A percentile compares a stretch with the other conserved stretches of the same genome.
phyloP scores from a whole-genome alignment of 2,113 vertebrate species.

The Raphicerus campestris region DNA sequence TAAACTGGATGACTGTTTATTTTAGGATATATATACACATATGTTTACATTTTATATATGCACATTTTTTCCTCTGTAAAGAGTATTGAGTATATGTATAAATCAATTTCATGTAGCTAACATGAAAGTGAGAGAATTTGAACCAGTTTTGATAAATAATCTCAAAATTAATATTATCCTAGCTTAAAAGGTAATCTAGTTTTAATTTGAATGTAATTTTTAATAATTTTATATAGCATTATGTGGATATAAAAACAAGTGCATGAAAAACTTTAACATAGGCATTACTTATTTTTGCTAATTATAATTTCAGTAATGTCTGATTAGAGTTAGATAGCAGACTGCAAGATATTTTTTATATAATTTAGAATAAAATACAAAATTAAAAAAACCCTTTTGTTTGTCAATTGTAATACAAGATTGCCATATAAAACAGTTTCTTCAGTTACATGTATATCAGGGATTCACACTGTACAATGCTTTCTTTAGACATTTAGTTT shows the following conservation, averaged over 20 bases:
- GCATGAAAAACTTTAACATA: neutral
- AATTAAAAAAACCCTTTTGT: neutral
- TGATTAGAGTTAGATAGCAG: neutral
- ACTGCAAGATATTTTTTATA: conserved; percentile 9
- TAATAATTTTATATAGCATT: neutral
- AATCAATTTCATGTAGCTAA: neutral
- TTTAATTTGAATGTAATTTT: conserved; percentile 32
- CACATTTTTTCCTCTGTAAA: neutral
- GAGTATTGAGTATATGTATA: neutral
- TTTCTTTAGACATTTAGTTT: conserved; percentile 45
- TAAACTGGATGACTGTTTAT: neutral
- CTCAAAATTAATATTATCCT: neutral
- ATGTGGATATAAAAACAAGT: neutral
- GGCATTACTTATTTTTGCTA: neutral
- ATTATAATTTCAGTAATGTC: conserved; percentile 18
- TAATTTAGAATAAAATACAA: conserved; percentile 14
- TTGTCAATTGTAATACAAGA: neutral
- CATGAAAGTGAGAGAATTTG: conserved; percentile 9
- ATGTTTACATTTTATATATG: neutral
- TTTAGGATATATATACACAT: neutral
- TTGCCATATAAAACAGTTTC: neutral
- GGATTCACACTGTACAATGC: neutral
- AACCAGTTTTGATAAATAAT: conserved; percentile 5
- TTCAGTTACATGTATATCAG: neutral
- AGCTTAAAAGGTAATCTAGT: neutral